These are phyloP conservation scores for Gorsachius magnificus DNA, from an alignment of 2,797 vertebrate genomes.

Conservation along the genomic window DNA sequence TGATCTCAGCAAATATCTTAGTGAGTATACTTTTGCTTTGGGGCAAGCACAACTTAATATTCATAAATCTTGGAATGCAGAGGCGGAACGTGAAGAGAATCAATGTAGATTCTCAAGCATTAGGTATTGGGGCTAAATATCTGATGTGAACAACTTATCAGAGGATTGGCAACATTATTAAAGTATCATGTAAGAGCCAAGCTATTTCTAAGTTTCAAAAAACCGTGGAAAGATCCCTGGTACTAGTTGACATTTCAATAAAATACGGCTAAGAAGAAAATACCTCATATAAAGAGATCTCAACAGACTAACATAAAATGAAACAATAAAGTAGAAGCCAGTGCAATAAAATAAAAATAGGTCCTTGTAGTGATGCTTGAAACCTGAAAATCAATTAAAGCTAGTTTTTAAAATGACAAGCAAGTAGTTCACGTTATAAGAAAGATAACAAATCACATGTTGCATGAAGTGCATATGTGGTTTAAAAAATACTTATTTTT, in stretches of 20 bases:
- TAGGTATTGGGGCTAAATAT: constrained; percentile 80
- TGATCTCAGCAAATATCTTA: constrained; percentile 83
- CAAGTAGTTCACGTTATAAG: neutral
- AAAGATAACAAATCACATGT: neutral
- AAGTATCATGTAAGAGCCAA: constrained; percentile 73
- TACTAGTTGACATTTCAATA: constrained; percentile 75
- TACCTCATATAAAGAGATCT: constrained; percentile 62
- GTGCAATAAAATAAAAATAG: constrained; percentile 48
- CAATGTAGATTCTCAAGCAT: constrained; percentile 74
- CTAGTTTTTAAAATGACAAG: neutral
- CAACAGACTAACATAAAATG: constrained; percentile 45
- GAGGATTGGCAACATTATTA: constrained; percentile 79
- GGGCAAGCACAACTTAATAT: constrained; percentile 81
- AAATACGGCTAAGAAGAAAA: constrained; percentile 74
- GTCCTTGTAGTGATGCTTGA: neutral
- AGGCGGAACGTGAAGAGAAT: constrained; percentile 75
- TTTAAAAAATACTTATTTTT: neutral
- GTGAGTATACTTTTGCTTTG: constrained; percentile 80
- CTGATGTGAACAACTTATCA: constrained; percentile 81
- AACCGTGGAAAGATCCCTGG: constrained; percentile 54
- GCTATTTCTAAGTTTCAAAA: constrained; percentile 74
- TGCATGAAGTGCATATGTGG: neutral
- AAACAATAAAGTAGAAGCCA: constrained; percentile 59
- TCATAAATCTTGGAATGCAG: constrained; percentile 78
- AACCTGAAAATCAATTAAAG: constrained; percentile 54